phyloP scores from a whole-genome alignment of 2,888 invertebrate genomes.

The Ochlodes sylvanus region DNA sequence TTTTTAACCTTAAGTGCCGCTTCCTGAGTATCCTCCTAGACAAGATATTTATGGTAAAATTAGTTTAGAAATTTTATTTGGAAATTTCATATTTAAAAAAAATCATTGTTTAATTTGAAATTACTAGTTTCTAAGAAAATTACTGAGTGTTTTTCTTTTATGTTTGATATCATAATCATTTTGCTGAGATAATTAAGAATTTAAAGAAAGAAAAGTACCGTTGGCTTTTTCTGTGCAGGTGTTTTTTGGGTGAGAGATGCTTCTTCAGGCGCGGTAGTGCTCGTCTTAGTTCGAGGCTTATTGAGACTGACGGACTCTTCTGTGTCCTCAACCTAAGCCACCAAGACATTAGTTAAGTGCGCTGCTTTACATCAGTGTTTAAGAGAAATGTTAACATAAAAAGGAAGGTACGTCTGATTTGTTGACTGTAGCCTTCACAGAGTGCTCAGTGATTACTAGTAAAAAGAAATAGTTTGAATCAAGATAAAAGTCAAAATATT shows the following conservation, averaged over 20 bases:
- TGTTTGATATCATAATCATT: not conserved
- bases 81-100: not conserved
- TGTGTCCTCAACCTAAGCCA: conserved; percentile 77
- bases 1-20: conserved; percentile 80
- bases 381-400: conserved; percentile 15
- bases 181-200: conserved; percentile 68
- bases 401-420: conserved; percentile 28
- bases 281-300: conserved; percentile 79
- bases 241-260: conserved; percentile 81
- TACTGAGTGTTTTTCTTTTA: too few species aligned
- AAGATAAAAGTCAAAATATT: conserved; percentile 11
- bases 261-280: conserved; percentile 80
- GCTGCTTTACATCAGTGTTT: conserved; percentile 28
- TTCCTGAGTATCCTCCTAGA: conserved; percentile 77
- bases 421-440: conserved; percentile 21
- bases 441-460: conserved; percentile 14
- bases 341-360: conserved; percentile 42
- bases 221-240: conserved; percentile 79
- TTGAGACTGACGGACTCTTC: conserved; percentile 79
- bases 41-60: conserved; percentile 35
- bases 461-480: conserved; percentile 2
- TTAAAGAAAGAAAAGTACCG: conserved; percentile 63
- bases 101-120: too few species aligned
- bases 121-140: too few species aligned
- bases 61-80: not conserved